Evolutionary conservation across 2,888 invertebrate species (phyloP).

Genomic region (Phengaris alcon): DNA sequence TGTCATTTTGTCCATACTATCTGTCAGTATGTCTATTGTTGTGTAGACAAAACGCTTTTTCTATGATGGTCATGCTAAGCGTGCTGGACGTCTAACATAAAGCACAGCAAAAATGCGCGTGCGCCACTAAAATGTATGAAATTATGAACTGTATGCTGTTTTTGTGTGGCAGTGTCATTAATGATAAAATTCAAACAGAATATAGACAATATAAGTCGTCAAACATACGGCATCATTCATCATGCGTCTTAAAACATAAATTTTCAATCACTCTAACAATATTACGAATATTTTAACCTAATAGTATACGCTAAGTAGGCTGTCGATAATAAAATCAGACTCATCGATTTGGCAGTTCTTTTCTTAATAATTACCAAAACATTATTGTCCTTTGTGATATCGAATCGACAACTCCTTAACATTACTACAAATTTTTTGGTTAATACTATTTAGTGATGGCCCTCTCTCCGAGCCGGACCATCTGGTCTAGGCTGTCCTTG

Average conservation of each 20-base stretch:
- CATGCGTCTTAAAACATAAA: background rate
- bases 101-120: too few relatives aligned
- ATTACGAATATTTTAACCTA: background rate
- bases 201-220: too few relatives aligned
- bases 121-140: too few relatives aligned
- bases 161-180: too few relatives aligned
- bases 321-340: slow-evolving; percentile 3
- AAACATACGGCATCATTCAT: too few relatives aligned
- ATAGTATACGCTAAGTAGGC: background rate
- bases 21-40: too few relatives aligned
- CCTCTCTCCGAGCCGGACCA: slow-evolving; percentile 61
- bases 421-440: background rate
- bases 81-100: too few relatives aligned
- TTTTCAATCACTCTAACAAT: background rate
- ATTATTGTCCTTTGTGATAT: slow-evolving; percentile 5
- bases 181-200: too few relatives aligned
- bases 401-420: background rate
- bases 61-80: too few relatives aligned
- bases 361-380: background rate
- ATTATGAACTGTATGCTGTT: too few relatives aligned
- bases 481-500: slow-evolving; percentile 70
- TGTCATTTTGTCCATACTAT: too few relatives aligned
- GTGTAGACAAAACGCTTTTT: too few relatives aligned
- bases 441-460: slow-evolving; percentile 40
- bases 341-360: background rate